A percentile compares a stretch with the other conserved stretches of the same genome.
Evolutionary conservation across 2,113 vertebrate species (phyloP).

Genomic region (Cepphus grylle): DNA sequence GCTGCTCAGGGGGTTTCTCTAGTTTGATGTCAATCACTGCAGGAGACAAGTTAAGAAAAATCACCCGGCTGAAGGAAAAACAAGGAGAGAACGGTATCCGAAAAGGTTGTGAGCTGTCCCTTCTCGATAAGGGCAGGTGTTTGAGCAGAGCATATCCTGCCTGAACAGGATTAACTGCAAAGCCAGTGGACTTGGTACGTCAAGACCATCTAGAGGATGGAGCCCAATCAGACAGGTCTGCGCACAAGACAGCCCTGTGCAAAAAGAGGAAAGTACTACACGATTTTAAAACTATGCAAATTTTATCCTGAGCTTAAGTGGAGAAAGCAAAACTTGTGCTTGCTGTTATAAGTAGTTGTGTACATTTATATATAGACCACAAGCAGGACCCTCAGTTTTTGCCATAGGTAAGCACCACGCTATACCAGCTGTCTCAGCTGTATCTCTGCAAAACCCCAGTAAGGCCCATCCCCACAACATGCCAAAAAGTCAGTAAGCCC

Average conservation of each 20-base stretch:
- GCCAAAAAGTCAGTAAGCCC: background rate
- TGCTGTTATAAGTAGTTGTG: rapidly evolving
- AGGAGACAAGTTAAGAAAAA: slow-evolving; percentile 71
- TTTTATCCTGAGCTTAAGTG: background rate
- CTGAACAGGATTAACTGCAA: background rate
- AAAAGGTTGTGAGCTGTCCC: background rate
- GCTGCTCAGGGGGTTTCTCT: slow-evolving; percentile 87
- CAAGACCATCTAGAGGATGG: background rate
- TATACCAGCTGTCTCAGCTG: background rate
- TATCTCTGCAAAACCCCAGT: background rate
- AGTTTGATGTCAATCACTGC: slow-evolving; percentile 91
- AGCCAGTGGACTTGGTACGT: rapidly evolving
- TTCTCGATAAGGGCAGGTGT: too few relatives aligned
- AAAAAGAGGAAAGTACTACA: background rate
- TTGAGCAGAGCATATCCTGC: background rate
- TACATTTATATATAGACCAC: background rate
- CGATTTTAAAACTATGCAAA: background rate
- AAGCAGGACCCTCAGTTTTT: background rate
- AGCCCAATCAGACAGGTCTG: background rate
- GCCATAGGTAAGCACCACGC: background rate
- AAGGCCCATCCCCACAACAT: background rate
- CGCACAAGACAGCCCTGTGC: background rate
- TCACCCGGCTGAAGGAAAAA: background rate
- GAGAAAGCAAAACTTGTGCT: background rate
- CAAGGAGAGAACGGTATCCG: background rate